Evolutionary conservation across 2,888 invertebrate species (phyloP).

Genomic region (Meloe dianella): DNA sequence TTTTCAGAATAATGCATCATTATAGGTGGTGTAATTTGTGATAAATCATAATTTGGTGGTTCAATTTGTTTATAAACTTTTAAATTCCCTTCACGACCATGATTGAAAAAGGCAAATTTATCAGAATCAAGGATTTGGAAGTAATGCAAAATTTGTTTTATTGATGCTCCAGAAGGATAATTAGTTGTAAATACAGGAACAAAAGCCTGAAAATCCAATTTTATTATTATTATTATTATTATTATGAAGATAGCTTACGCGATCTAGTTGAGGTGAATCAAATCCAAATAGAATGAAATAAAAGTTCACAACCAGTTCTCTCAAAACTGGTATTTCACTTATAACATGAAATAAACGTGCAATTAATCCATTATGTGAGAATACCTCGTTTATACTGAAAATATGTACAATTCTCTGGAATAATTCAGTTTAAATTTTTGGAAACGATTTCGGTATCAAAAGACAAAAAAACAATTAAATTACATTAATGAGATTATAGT

Average conservation of each 20-base stretch:
- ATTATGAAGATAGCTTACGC: neutral
- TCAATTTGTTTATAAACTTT: constrained; percentile 18
- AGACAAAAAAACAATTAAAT: neutral
- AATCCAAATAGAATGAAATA: neutral
- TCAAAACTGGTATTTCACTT: neutral
- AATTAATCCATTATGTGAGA: neutral
- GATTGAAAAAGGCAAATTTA: constrained; percentile 18
- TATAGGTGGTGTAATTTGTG: constrained; percentile 18
- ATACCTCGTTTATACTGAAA: neutral
- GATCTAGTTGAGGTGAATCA: constrained; percentile 6
- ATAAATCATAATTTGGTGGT: constrained; percentile 25
- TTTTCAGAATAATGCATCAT: constrained; percentile 24
- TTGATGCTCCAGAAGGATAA: neutral
- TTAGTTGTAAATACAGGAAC: neutral
- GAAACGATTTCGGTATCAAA: too few relatives aligned
- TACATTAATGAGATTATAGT: neutral
- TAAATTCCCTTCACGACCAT: constrained; percentile 20
- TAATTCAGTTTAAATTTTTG: too few relatives aligned
- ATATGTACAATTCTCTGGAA: neutral
- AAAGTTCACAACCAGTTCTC: neutral
- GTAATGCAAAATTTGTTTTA: neutral
- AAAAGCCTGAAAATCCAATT: neutral
- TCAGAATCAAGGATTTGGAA: neutral
- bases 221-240: neutral
- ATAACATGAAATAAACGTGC: neutral